Percentiles rank a stretch among this genome's conserved stretches.
These are phyloP conservation scores for Engystomops pustulosus DNA, from an alignment of 2,113 vertebrate species.

Conservation along the genomic window DNA sequence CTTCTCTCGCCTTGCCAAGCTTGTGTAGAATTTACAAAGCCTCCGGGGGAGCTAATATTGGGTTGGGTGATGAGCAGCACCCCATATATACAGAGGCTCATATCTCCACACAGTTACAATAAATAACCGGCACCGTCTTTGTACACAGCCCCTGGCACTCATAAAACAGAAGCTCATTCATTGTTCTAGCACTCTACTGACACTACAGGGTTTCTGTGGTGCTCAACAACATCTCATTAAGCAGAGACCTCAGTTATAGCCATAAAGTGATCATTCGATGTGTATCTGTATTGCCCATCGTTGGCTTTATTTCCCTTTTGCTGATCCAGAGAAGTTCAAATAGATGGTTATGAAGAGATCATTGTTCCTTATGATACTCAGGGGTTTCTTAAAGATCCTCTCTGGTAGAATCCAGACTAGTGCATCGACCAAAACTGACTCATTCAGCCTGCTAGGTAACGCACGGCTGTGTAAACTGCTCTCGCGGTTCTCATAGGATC, in stretches of 20 bases:
- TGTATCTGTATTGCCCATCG: background rate
- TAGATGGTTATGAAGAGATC: background rate
- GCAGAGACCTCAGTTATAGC: background rate
- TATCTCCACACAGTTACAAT: background rate
- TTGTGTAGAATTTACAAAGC: background rate
- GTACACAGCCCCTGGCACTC: background rate
- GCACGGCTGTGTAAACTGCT: background rate
- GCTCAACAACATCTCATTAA: background rate
- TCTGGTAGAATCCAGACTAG: background rate
- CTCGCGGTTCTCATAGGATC: background rate
- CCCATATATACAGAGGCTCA: background rate
- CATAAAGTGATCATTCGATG: background rate
- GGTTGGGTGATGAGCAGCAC: background rate
- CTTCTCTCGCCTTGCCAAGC: background rate
- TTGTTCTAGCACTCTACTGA: background rate
- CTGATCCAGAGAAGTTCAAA: background rate
- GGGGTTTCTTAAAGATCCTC: background rate
- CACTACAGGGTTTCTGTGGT: background rate
- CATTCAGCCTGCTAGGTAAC: background rate
- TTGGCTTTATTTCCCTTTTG: background rate
- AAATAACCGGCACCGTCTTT: background rate
- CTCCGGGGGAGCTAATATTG: background rate
- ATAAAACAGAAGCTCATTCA: background rate
- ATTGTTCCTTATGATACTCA: background rate
- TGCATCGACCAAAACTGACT: background rate